Percentiles rank a stretch among this genome's conserved stretches.
Evolutionary conservation across 2,113 vertebrate genomes (phyloP).

Genomic region (Ginglymostoma cirratum): DNA sequence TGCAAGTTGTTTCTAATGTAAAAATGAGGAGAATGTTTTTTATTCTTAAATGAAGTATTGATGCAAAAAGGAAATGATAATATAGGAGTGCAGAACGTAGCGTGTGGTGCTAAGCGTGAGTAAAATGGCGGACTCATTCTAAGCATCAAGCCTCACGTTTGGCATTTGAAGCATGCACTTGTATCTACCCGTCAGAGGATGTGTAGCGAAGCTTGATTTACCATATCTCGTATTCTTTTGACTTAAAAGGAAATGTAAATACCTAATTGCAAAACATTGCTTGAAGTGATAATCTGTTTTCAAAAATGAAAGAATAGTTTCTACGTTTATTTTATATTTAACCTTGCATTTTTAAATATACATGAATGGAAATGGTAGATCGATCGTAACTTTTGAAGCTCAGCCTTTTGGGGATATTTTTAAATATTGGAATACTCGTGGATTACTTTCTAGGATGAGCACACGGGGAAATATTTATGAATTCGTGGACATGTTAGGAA

Average conservation of each 20-base stretch:
- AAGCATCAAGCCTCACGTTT: conserved; percentile 26
- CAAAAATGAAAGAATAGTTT: neutral
- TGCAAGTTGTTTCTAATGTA: neutral
- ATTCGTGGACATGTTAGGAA: neutral
- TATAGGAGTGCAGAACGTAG: conserved; percentile 21
- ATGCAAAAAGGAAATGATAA: conserved; percentile 20
- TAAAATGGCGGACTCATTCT: conserved; percentile 36
- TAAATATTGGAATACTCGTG: neutral
- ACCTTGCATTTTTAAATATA: neutral
- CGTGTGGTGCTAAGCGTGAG: conserved; percentile 35
- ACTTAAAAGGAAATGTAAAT: neutral
- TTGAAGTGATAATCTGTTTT: neutral
- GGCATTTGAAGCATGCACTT: conserved; percentile 28
- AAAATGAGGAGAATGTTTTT: neutral
- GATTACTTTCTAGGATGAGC: neutral
- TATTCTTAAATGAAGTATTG: neutral
- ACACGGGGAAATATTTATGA: neutral
- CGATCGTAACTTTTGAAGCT: neutral
- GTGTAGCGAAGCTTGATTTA: neutral
- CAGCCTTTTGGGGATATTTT: neutral
- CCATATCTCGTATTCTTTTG: neutral
- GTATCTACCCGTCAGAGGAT: neutral
- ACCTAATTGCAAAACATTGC: neutral
- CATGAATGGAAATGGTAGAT: neutral
- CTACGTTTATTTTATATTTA: neutral